phyloP scores from a whole-genome alignment of 1,140 invertebrate genomes.

The Paramacrobiotus metropolitanus region DNA sequence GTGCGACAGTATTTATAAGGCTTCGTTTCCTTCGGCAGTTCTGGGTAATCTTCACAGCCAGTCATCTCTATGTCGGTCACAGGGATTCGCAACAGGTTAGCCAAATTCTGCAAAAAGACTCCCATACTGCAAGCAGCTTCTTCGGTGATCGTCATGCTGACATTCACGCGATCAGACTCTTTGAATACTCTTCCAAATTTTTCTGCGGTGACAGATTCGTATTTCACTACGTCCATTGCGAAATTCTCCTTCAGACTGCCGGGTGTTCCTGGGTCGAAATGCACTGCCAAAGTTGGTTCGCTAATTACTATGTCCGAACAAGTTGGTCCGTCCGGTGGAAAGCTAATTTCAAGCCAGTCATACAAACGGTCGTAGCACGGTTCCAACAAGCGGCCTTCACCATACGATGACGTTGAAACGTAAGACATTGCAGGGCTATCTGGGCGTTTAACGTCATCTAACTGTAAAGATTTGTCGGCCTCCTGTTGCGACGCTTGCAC shows the following conservation, averaged over 20 bases:
- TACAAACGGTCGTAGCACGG: background rate
- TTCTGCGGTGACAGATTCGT: too few relatives aligned
- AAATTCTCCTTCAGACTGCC: background rate
- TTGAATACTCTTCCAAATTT: conserved; percentile 24
- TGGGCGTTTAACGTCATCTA: background rate
- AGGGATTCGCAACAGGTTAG: conserved; percentile 68
- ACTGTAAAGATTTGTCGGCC: background rate
- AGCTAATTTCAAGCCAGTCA: background rate
- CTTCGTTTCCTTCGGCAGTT: conserved; percentile 15
- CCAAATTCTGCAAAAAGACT: conserved; percentile 61
- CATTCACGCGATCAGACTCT: conserved; percentile 61
- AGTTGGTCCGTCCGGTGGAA: background rate
- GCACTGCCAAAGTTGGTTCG: too few relatives aligned
- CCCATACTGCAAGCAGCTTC: conserved; percentile 72
- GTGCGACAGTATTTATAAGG: background rate
- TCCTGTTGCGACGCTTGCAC: too few relatives aligned
- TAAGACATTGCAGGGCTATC: background rate
- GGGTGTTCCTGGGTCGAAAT: background rate
- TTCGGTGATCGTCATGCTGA: conserved; percentile 68
- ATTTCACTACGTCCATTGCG: too few relatives aligned
- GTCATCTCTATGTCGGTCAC: conserved; percentile 19
- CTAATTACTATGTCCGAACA: background rate
- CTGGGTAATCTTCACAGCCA: conserved; percentile 16
- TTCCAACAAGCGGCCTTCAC: background rate
- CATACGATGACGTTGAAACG: background rate